Evolutionary conservation across 2,888 invertebrate genomes (phyloP), one percentile per base, ranked within the genome.

Genomic region (Eupsilia transversa): DNA sequence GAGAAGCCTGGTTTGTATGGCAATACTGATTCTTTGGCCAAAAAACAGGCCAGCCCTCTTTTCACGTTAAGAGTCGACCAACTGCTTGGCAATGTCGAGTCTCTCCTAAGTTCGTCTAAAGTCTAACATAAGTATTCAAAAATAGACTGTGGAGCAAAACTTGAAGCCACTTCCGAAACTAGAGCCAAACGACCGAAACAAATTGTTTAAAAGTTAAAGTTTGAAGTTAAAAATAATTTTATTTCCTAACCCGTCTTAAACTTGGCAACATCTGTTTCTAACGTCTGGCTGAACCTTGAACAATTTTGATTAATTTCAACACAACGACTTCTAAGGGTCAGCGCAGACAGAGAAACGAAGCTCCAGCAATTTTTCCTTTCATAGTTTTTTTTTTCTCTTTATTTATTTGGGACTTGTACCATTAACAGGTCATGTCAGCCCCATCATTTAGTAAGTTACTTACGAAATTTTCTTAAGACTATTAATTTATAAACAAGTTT

Each of bases 261-360:
- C 72, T 83, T 72, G 38, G 74, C 17, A 73, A 56, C 76, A 78
- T 74, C 86, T 86, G 86, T 71, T 75, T 63, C 27, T 27, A 86
- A 86, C 75, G 84, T 75, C 63, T 33, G 43, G 33, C 63, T 43
- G 49, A 54, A 46, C 59, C 64, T 60, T 79, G 43, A 57, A 30
- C 67, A 87, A 85, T 57, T 86, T 85, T 83, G 85, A 86, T 87
- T 86, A 87, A 87, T 87, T 83, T 68, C 14, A 59, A 83, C 70
- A 72, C 65, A 80, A 77, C 72, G 83, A 77, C 64, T 82, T 76
- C 46, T 43, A 35, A 77, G 41, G 77, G 57, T 63, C 35, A 35
- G 3, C 33, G 9, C 23, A 67, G 57, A 75, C 38, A 23, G 14
- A 23, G 20, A 0, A 33, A 1, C 20, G 41, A 5, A n/a, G 12